Evolutionary conservation across 2,797 vertebrate species (phyloP).

Genomic region (Perodicticus potto): DNA sequence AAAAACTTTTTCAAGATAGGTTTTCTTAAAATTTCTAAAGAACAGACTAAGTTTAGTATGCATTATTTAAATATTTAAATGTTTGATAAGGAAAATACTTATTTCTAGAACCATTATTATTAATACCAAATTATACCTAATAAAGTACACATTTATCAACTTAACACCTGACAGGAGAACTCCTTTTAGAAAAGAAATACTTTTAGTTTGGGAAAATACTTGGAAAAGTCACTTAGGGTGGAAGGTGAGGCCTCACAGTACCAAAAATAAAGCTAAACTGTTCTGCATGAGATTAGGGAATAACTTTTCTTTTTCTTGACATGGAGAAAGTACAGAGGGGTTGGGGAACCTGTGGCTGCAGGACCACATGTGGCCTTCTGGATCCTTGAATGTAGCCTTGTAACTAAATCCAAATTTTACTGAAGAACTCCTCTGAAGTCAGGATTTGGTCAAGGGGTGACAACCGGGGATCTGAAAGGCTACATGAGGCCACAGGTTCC

Average conservation of each 20-base stretch:
- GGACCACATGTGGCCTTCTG: no score
- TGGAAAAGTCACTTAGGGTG: not conserved
- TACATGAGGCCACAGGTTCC: no score
- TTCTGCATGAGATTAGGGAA: not conserved
- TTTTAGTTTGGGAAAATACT: not conserved
- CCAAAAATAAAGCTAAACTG: not conserved
- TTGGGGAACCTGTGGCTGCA: not conserved
- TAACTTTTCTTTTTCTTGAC: not conserved
- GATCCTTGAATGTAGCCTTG: no score
- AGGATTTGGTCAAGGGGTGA: no score
- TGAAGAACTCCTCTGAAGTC: no score
- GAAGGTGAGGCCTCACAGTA: not conserved
- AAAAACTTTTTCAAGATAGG: conserved; percentile 27
- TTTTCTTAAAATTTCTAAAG: conserved; percentile 48
- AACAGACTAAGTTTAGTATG: not conserved
- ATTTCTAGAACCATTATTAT: not conserved
- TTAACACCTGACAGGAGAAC: not conserved
- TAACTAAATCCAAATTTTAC: no score
- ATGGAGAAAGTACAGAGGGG: not conserved
- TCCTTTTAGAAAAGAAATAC: not conserved
- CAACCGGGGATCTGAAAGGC: no score
- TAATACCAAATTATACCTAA: not conserved
- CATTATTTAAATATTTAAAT: conserved; percentile 38
- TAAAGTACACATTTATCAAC: conserved; percentile 26
- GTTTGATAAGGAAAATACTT: conserved; percentile 49